These are phyloP conservation scores for Leucophora obtusa DNA, from an alignment of 2,888 invertebrate species.

Conservation along the genomic window DNA sequence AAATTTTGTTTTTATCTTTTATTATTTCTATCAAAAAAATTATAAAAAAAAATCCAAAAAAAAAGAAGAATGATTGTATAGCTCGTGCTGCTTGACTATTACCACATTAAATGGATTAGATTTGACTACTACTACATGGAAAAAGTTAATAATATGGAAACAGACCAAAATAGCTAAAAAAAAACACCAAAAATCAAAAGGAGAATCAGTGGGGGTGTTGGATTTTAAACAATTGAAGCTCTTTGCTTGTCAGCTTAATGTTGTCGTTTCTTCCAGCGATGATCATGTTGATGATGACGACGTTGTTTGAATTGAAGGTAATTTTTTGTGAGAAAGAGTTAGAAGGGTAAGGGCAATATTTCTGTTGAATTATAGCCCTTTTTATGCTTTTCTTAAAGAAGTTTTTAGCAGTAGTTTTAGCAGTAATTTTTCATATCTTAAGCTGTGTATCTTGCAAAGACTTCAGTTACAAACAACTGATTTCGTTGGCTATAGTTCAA, in stretches of 20 bases:
- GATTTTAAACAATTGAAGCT: slow-evolving; percentile 63
- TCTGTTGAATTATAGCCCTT: slow-evolving; percentile 13
- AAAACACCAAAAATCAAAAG: slow-evolving; percentile 26
- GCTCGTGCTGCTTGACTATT: slow-evolving; percentile 75
- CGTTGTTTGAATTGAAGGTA: slow-evolving; percentile 22
- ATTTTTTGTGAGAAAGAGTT: not conserved
- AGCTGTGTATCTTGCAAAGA: slow-evolving; percentile 20
- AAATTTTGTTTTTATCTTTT: slow-evolving; percentile 26
- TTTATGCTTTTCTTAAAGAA: not conserved
- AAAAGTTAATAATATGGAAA: not conserved
- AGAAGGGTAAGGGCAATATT: slow-evolving; percentile 1
- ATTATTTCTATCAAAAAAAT: slow-evolving; percentile 21
- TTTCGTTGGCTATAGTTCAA: not conserved
- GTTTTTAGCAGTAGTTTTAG: slow-evolving; percentile 9
- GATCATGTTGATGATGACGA: slow-evolving; percentile 41
- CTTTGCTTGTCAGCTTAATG: slow-evolving; percentile 65
- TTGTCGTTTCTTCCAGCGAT: slow-evolving; percentile 37
- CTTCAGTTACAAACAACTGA: not conserved
- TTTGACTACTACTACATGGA: slow-evolving; percentile 67
- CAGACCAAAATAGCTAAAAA: not conserved
- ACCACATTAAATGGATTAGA: slow-evolving; percentile 74
- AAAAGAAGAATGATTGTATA: slow-evolving; percentile 64
- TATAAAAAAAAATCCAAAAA: slow-evolving; percentile 67
- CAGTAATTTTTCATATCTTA: slow-evolving; percentile 24
- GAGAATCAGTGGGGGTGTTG: slow-evolving; percentile 62